phyloP scores from a whole-genome alignment of 2,113 vertebrate species.

The Mastomys coucha region DNA sequence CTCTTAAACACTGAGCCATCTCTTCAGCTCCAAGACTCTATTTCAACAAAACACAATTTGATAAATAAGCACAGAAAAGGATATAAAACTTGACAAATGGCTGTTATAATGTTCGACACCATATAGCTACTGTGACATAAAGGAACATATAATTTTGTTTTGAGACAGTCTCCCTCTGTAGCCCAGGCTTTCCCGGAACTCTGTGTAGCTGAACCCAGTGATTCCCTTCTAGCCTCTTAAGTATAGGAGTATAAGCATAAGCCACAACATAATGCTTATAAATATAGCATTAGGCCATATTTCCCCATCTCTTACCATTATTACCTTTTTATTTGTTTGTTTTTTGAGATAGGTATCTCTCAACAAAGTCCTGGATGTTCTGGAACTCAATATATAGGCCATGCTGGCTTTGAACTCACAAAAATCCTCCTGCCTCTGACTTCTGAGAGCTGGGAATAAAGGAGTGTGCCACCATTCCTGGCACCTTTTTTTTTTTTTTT shows the following conservation, averaged over 20 bases:
- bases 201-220: neutral
- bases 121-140: neutral
- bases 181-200: neutral
- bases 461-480: neutral
- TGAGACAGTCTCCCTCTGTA: neutral
- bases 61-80: constrained; percentile 46
- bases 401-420: neutral
- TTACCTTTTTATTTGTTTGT: neutral
- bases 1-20: no score
- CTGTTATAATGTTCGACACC: neutral
- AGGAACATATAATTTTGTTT: neutral
- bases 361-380: neutral
- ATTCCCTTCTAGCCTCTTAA: neutral
- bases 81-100: constrained; percentile 34
- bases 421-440: neutral
- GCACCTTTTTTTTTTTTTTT: no score
- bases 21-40: neutral
- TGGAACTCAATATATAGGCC: neutral
- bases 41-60: constrained; percentile 48
- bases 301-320: no score
- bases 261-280: neutral
- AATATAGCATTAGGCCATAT: no score
- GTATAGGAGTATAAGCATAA: neutral
- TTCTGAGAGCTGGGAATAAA: neutral
- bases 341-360: neutral